Evolutionary conservation across 2,888 invertebrate species (phyloP).

Genomic region (Camptogramma bilineatum): DNA sequence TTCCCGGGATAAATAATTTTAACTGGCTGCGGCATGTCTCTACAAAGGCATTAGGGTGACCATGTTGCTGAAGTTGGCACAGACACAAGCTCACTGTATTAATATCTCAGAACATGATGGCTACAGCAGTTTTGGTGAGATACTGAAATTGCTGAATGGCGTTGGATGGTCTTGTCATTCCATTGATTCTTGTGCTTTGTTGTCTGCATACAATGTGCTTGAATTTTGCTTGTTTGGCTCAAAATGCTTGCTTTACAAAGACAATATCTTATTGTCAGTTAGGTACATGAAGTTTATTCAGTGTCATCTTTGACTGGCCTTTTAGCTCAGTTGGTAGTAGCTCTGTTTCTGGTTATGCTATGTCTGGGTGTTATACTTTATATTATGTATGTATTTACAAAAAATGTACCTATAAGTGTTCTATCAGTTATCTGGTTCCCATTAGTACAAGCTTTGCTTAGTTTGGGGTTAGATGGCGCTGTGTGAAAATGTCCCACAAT

Average conservation of each 20-base stretch:
- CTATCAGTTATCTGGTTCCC: no score
- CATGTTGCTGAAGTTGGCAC: slow-evolving; percentile 38
- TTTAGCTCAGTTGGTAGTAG: no score
- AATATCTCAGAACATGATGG: slow-evolving; percentile 42
- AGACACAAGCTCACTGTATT: slow-evolving; percentile 33
- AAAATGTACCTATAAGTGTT: no score
- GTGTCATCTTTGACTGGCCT: no score
- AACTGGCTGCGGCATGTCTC: slow-evolving; percentile 50
- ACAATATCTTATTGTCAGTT: no score
- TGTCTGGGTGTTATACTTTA: no score
- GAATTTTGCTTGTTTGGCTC: slow-evolving; percentile 8
- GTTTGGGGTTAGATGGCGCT: no score
- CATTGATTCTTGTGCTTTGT: slow-evolving; percentile 28
- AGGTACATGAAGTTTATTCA: no score
- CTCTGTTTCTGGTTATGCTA: no score
- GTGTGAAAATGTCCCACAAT: no score
- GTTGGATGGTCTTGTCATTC: slow-evolving; percentile 23
- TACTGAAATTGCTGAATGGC: slow-evolving; percentile 29
- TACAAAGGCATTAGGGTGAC: slow-evolving; percentile 46
- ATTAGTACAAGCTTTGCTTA: no score
- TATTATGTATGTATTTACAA: no score
- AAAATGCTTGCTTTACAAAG: neutral
- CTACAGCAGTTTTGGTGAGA: slow-evolving; percentile 41
- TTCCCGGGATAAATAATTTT: slow-evolving; percentile 57
- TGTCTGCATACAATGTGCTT: slow-evolving; percentile 12